phyloP scores from a whole-genome alignment of 2,797 vertebrate genomes.

The Craterocephalus amniculus region DNA sequence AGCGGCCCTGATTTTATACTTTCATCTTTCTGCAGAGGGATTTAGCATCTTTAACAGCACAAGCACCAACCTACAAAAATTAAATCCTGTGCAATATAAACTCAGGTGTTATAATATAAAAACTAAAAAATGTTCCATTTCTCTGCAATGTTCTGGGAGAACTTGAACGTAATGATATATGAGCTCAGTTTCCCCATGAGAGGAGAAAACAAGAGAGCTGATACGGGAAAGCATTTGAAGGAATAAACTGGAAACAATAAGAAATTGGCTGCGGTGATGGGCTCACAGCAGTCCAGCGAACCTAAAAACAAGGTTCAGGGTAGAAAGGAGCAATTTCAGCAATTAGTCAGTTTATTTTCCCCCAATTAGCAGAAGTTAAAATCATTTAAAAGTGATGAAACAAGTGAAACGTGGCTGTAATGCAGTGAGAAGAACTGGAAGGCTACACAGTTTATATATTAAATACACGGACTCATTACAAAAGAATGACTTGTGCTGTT shows the following conservation, averaged over 20 bases:
- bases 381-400: constrained; percentile 20
- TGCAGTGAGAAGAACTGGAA: too few relatives aligned
- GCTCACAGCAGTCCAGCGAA: constrained; percentile 24
- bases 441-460: neutral
- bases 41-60: neutral
- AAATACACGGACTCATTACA: neutral
- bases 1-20: too few relatives aligned
- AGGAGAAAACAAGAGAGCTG: constrained; percentile 25
- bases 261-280: constrained; percentile 51
- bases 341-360: constrained; percentile 45
- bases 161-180: constrained; percentile 49
- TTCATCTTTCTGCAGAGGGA: too few relatives aligned
- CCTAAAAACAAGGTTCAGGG: constrained; percentile 36
- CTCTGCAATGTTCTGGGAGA: constrained; percentile 18
- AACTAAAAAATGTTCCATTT: constrained; percentile 1
- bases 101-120: neutral
- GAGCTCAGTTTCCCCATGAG: constrained; percentile 45
- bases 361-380: constrained; percentile 10
- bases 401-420: neutral
- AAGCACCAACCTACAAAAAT: neutral
- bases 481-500: neutral
- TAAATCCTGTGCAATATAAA: constrained; percentile 4
- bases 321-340: constrained; percentile 35
- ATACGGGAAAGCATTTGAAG: constrained; percentile 43
- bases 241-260: constrained; percentile 59